Percentiles rank a stretch among this genome's conserved stretches.
Conservation (phyloP, 2,113 vertebrate genomes). For the Aythya baeri region DNA sequence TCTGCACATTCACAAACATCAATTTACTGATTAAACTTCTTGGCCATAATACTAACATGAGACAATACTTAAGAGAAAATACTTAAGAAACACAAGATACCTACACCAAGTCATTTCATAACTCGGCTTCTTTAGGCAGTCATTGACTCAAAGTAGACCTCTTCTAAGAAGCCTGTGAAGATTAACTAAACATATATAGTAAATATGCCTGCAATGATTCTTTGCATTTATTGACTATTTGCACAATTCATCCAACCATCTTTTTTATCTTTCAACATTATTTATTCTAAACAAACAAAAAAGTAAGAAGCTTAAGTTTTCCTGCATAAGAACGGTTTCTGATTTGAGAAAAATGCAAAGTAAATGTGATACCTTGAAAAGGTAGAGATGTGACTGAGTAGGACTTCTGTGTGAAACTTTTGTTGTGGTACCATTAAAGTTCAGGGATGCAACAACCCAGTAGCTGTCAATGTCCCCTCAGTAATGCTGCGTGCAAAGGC, state of each 20-base stretch:
- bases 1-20: neutral
- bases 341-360: neutral
- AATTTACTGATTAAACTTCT: neutral
- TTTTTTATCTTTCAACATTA: neutral
- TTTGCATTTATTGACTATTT: neutral
- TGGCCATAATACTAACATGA: neutral
- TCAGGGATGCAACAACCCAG: neutral
- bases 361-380: neutral
- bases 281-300: neutral
- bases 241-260: neutral
- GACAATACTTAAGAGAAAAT: neutral
- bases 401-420: neutral
- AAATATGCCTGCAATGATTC: neutral
- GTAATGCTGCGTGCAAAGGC: neutral
- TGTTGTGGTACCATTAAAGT: neutral
- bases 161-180: neutral
- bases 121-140: neutral
- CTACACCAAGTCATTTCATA: neutral
- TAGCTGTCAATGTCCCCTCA: neutral
- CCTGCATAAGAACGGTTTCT: neutral
- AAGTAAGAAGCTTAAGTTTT: neutral
- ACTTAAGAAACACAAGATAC: neutral
- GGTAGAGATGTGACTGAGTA: neutral
- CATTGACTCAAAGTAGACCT: neutral
- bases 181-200: neutral